Conservation (phyloP, 2,113 vertebrate species). For the Podocnemis expansa region DNA sequence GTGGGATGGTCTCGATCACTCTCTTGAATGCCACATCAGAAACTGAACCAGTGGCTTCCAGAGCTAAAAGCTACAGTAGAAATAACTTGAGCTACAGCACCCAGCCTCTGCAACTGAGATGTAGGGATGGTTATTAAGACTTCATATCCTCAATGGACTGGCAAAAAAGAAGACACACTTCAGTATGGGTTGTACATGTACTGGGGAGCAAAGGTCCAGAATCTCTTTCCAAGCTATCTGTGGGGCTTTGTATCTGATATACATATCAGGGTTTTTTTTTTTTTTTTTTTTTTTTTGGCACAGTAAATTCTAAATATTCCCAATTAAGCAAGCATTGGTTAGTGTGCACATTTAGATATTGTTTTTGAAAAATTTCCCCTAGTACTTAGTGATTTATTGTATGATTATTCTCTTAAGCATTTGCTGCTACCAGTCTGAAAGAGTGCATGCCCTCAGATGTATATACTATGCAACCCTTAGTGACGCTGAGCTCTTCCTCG, state of each 20-base stretch:
- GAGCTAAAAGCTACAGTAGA: not conserved
- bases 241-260: not conserved
- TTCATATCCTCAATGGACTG: not conserved
- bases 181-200: not conserved
- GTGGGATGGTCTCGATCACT: not conserved
- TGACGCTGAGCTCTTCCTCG: not conserved
- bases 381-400: not conserved
- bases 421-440: not conserved
- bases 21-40: not conserved
- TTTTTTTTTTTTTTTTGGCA: no score
- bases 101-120: not conserved
- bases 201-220: not conserved
- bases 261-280: not conserved
- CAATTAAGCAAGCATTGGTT: not conserved
- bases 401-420: not conserved
- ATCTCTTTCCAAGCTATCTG: not conserved
- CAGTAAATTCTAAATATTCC: not conserved
- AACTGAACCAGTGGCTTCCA: not conserved
- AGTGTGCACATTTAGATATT: not conserved
- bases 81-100: not conserved
- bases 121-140: not conserved
- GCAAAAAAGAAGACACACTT: not conserved
- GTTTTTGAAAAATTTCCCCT: not conserved
- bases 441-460: not conserved
- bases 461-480: not conserved